Base-by-base conservation (phyloP, 2,113 vertebrate genomes). In the Isichthys henryi region DNA sequence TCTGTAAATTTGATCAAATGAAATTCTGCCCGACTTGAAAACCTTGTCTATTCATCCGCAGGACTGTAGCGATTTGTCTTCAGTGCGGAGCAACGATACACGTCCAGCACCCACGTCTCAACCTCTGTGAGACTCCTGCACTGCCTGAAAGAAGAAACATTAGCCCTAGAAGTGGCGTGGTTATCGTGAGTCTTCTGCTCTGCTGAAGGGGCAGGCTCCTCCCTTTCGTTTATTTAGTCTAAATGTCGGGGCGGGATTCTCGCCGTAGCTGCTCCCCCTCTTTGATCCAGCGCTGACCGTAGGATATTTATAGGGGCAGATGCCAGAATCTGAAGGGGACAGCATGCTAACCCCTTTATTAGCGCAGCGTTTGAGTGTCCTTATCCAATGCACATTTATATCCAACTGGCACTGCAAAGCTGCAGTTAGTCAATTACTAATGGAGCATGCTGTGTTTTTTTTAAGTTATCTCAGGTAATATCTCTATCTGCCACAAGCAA, bases 221-320 rank as follows among this genome's bases (percentile, higher is more conserved):
- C 95, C 95, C 94, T 91, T 94, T 88, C 89, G 89, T 92, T 92
- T 94, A 90, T 93, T 93, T 91, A 91, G 93, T 93, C 93, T 94
- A 92, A 94, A 95, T 92, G 91, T 91, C 92, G 90, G 95, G 94
- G 95, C 92, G 93, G 95, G 94, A 92, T 94, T 92, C 91, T 88
- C 90, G 92, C 90, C 91, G 88, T 88, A 87, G 92, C 89, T 90
- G 92, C 91, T 90, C 90, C 92, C 93, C 80, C 88, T 92, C 89
- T 94, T 94, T 94, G 93, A 95, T 95, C 92, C 90, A 62, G 83
- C 92, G 87, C 93, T 89, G 89, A 90, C 58, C 56, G 90, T 91
- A 90, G 88, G 94, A 91, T 95, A 95, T 95, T 94, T 95, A 95
- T 95, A 95, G 95, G 92, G 88, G 92, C 88, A 89, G 89, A 90